These are phyloP conservation scores for Eilema depressum DNA, from an alignment of 2,888 invertebrate species.

Conservation along the genomic window DNA sequence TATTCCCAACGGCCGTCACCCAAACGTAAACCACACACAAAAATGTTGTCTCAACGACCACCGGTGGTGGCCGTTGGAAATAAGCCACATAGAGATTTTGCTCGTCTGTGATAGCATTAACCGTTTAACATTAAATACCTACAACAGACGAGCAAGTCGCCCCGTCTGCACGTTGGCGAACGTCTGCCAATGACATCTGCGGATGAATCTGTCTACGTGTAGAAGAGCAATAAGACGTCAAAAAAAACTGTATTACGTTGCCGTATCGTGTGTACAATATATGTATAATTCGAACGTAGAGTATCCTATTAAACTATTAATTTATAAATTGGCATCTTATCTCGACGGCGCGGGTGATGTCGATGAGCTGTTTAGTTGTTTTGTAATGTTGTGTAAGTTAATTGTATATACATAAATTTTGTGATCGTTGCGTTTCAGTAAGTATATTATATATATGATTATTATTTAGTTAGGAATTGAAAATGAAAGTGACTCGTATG, in stretches of 20 bases:
- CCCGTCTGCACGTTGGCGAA: no score
- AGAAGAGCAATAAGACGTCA: no score
- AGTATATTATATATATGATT: conserved; percentile 35
- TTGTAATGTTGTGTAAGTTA: conserved; percentile 46
- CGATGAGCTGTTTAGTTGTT: conserved; percentile 34
- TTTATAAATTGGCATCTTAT: conserved; percentile 35
- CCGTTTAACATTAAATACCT: no score
- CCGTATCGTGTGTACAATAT: conserved; percentile 21
- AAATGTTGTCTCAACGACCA: no score
- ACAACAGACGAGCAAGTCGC: no score
- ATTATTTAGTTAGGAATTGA: conserved; percentile 41
- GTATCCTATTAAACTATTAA: conserved; percentile 36
- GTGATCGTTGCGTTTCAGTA: conserved; percentile 49
- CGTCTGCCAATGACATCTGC: no score
- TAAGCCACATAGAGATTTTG: no score
- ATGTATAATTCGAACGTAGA: conserved; percentile 35
- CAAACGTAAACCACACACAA: no score
- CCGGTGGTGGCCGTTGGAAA: no score
- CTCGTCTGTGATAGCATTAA: no score
- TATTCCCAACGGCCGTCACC: no score
- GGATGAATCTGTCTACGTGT: no score
- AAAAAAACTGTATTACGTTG: conserved; percentile 12
- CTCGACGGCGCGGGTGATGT: conserved; percentile 33
- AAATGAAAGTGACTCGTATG: conserved; percentile 32
- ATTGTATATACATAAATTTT: conserved; percentile 50